phyloP scores from a whole-genome alignment of 2,888 invertebrate genomes.

The Pristionchus japonicus region DNA sequence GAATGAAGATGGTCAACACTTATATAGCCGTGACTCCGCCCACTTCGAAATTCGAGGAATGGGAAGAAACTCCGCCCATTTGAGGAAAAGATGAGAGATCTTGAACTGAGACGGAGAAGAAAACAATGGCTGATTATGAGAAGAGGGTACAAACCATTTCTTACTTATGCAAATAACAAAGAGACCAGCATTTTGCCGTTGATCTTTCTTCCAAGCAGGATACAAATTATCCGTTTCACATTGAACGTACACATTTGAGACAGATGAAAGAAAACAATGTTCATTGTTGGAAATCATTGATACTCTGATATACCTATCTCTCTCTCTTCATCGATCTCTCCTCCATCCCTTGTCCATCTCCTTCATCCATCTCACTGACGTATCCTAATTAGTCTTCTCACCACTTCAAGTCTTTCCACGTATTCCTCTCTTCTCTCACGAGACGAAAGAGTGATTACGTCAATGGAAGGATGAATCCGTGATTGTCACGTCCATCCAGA shows the following conservation, averaged over 20 bases:
- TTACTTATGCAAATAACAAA: neutral
- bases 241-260: neutral
- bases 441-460: neutral
- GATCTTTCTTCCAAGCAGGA: neutral
- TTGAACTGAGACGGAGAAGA: neutral
- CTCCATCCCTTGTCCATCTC: neutral
- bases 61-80: neutral
- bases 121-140: neutral
- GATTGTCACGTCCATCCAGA: neutral
- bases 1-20: neutral
- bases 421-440: neutral
- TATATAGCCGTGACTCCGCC: neutral
- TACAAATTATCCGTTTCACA: neutral
- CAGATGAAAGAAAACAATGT: neutral
- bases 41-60: neutral
- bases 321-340: neutral
- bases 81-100: neutral
- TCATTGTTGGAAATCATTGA: neutral
- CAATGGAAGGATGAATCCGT: neutral
- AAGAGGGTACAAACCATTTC: neutral
- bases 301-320: neutral
- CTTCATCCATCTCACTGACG: neutral
- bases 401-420: neutral
- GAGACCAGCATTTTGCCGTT: neutral
- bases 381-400: constrained; percentile 3